Evolutionary conservation across 2,113 vertebrate genomes (phyloP), one percentile per base, ranked within the genome.

Genomic region (Herpailurus yagouaroundi): DNA sequence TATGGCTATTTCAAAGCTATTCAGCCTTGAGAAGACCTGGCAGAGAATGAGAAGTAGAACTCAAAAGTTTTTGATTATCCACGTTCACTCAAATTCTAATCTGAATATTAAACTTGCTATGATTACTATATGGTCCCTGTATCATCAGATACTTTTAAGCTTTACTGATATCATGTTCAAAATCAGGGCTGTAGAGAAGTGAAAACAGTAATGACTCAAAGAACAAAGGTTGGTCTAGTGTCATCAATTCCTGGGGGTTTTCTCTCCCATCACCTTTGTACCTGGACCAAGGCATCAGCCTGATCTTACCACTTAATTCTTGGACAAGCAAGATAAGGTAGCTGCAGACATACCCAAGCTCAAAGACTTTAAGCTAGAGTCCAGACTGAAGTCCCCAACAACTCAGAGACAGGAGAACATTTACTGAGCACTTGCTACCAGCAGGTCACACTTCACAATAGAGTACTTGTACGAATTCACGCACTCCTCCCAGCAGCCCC

Each of bases 11-110:
- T 95, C 95, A 87, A 87, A 88, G 74, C 89, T 50, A 92, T 50
- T 90, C 95, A 68, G 89, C 92, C 92, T 96, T 91, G 66, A 68
- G 86, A 66, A 97, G 38, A 87, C 45, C 60, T 86, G 27, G 45
- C 23, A 86, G 57, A 84, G 82, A 89, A 94, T 36, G 52, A 52
- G 18, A 38, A 91, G 63, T 1, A n/a, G 68, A 76, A 94, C n/a
- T 87, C 66, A 73, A 57, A 92, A 89, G 94, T 92, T 92, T 89
- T 38, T 86, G 79, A 90, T 92, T 86, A 52, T 77, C 80, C 74
- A 87, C 31, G 63, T 93, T 93, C 94, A 84, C 68, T 55, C 45
- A 60, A 83, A 86, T 87, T 80, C 41, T 73, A 66, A 83, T 74
- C 27, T 97, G 92, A 94, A 79, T 94, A 73, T 73, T 93, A 80